Conservation (phyloP, 2,113 vertebrate species). For the Notarius quadriscutis region DNA sequence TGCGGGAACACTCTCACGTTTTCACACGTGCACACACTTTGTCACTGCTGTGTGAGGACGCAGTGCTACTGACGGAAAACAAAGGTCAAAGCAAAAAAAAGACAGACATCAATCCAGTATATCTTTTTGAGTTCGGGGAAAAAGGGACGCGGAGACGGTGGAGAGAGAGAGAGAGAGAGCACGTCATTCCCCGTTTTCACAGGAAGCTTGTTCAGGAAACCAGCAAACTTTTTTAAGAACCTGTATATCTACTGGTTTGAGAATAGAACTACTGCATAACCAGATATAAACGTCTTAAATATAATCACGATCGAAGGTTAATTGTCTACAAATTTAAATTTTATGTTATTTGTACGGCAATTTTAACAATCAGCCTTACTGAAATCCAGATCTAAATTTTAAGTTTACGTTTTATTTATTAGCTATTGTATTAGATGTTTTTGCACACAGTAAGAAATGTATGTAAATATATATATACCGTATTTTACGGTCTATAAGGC, state of each 20-base stretch:
- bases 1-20: background rate
- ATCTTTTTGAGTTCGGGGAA: background rate
- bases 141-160: background rate
- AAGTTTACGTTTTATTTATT: background rate
- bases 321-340: too few relatives aligned
- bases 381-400: background rate
- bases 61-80: conserved; percentile 23
- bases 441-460: background rate
- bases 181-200: background rate
- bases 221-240: background rate
- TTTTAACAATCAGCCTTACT: background rate
- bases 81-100: conserved; percentile 13
- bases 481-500: too few relatives aligned
- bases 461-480: too few relatives aligned
- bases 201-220: background rate
- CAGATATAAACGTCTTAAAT: background rate
- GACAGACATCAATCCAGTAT: too few relatives aligned
- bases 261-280: background rate
- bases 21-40: conserved; percentile 11
- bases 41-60: conserved; percentile 30
- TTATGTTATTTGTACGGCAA: too few relatives aligned
- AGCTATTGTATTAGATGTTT: background rate
- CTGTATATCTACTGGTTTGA: background rate
- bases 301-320: background rate
- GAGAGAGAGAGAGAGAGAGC: too few relatives aligned